Evolutionary conservation across 1,140 invertebrate genomes (phyloP), one percentile per base, ranked within the genome.

Genomic region (Drosophila kurseongensis): DNA sequence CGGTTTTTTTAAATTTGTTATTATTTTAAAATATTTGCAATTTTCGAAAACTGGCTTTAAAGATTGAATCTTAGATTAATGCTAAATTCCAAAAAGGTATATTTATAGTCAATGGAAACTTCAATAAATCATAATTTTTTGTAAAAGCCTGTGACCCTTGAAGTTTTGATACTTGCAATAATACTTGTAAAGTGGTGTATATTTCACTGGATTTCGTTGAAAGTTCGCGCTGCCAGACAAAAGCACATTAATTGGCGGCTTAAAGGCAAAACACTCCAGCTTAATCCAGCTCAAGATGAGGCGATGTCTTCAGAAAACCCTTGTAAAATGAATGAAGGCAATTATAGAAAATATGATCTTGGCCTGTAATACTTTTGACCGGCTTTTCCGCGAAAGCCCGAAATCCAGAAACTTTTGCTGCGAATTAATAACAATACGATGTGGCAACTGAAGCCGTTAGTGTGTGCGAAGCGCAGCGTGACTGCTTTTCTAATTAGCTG

Each of bases 401-500:
- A 9, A 14, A 10, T 45, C 12, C 44, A 27, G 45, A 23, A 50
- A 55, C 63, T 74, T 48, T 56, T 27, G 29, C 56, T 10, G 32
- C 4, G 40, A 67, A 44, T 61, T 77, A 75, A 75, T 45, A 61
- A 60, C 45, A 48, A 58, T 58, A 75, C 65, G 45, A 65, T 57
- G 40, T 65, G 52, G 51, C 16, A 45, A 38, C 35, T 48, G 58
- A 51, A 12, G 55, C 36, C 35, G 50, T 65, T 55, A 45, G 44
- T 58, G 59, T 63, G 36, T 51, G 62, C 9, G 38, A 50, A 56
- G 42, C 73, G 65, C 75, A 78, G 65, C 75, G 72, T 75, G 71
- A 78, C 58, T 75, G 63, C 71, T 62, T 75, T 75, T 61, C 58
- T 69, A 78, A 78, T 78, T 75, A 75, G 72, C 29, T 69, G 58